Evolutionary conservation across 2,888 invertebrate genomes (phyloP).

Genomic region (Drosophila colorata): DNA sequence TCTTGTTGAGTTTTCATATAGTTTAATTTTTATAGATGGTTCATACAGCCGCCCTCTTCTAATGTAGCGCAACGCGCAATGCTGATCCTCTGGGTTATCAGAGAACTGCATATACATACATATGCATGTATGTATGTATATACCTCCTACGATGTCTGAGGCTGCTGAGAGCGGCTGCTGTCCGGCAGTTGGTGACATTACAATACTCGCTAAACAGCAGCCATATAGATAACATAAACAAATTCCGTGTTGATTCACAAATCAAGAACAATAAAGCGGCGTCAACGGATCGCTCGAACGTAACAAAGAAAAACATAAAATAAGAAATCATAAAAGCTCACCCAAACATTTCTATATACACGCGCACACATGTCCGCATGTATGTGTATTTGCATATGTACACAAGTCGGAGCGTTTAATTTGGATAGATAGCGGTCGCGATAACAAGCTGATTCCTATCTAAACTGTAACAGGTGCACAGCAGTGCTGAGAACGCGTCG

Average conservation of each 20-base stretch:
- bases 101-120: conserved; percentile 2
- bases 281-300: conserved; percentile 23
- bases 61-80: conserved; percentile 19
- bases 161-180: conserved; percentile 16
- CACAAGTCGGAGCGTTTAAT: conserved; percentile 11
- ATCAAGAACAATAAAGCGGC: conserved; percentile 14
- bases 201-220: conserved; percentile 26
- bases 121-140: background rate
- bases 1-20: too few species aligned
- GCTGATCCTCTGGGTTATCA: conserved; percentile 53
- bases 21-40: background rate
- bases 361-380: conserved; percentile 11
- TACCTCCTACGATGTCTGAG: background rate
- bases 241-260: conserved; percentile 15
- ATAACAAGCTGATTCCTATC: conserved; percentile 81
- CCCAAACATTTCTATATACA: conserved; percentile 15
- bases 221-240: conserved; percentile 44
- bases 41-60: background rate
- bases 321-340: conserved; percentile 3
- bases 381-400: conserved; percentile 12
- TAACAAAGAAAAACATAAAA: conserved; percentile 33
- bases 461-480: conserved; percentile 81
- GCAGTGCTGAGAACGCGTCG: conserved; percentile 57
- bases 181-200: conserved; percentile 10
- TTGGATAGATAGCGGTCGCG: conserved; percentile 63